These are phyloP conservation scores for Anthonomus grandis DNA, from an alignment of 1,140 invertebrate species.

Conservation along the genomic window DNA sequence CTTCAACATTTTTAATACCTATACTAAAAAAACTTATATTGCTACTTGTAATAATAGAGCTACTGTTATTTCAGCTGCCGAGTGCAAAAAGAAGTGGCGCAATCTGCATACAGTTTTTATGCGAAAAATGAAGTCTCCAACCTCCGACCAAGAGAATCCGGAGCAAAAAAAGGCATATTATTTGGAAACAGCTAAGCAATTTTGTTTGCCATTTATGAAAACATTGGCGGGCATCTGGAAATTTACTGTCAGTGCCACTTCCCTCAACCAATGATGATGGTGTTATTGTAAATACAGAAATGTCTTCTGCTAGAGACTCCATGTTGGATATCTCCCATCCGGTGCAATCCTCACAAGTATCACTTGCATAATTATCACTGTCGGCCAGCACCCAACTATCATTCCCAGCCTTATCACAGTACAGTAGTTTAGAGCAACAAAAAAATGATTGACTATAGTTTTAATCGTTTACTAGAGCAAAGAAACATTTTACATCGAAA, in stretches of 20 bases:
- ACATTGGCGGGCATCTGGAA: conserved; percentile 20
- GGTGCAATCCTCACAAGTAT: conserved; percentile 5
- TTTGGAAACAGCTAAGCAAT: conserved; percentile 31
- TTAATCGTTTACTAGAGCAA: too few relatives aligned
- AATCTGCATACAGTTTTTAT: conserved; percentile 23
- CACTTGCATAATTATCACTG: neutral
- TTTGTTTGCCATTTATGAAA: conserved; percentile 33
- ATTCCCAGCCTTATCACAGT: conserved; percentile 5
- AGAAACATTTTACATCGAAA: conserved; percentile 11
- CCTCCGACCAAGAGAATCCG: conserved; percentile 19
- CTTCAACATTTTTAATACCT: too few relatives aligned
- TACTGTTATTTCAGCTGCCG: conserved; percentile 19
- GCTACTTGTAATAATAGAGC: neutral
- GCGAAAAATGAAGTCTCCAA: conserved; percentile 23
- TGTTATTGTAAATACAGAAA: conserved; percentile 18
- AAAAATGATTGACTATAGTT: neutral
- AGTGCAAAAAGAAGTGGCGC: conserved; percentile 19
- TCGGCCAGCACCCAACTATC: too few relatives aligned
- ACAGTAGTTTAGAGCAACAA: conserved; percentile 2
- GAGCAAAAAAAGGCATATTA: conserved; percentile 33
- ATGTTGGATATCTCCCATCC: conserved; percentile 1
- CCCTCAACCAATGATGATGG: conserved; percentile 11
- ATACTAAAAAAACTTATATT: neutral
- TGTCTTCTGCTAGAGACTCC: neutral
- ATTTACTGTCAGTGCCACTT: conserved; percentile 21